Percentiles rank a stretch among this genome's conserved stretches.
Conservation (phyloP, 2,797 vertebrate species). For the Pyrocephalus nanus region DNA sequence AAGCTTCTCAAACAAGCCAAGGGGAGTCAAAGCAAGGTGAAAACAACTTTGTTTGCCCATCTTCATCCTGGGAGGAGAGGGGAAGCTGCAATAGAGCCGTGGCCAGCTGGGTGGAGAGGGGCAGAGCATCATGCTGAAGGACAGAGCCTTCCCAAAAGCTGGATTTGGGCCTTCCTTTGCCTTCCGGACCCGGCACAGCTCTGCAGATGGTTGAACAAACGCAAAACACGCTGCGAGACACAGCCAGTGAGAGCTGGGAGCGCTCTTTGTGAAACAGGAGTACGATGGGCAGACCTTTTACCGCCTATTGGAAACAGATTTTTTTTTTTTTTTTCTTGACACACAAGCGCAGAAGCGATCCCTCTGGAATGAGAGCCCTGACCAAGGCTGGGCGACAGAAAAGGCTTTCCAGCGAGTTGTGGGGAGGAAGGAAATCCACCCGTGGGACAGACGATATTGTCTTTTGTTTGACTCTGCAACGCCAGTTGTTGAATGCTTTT, state of each 20-base stretch:
- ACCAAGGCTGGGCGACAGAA: background rate
- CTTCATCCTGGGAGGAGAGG: background rate
- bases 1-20: fast-evolving
- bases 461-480: slow-evolving; percentile 41
- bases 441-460: slow-evolving; percentile 6
- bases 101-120: fast-evolving
- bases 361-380: slow-evolving; percentile 43
- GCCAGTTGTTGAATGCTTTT: slow-evolving; percentile 29
- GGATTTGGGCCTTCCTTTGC: background rate
- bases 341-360: slow-evolving; percentile 5
- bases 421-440: slow-evolving; percentile 47
- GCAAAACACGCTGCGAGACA: background rate
- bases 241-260: background rate
- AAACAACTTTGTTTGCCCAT: background rate
- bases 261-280: slow-evolving; percentile 47
- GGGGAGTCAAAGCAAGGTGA: background rate
- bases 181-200: background rate
- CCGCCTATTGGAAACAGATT: slow-evolving; percentile 57
- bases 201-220: background rate
- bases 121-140: background rate
- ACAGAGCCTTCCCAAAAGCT: background rate
- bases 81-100: background rate
- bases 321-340: background rate
- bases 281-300: background rate
- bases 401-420: slow-evolving; percentile 16